phyloP scores from a whole-genome alignment of 1,140 invertebrate species.

The Pseudomyrmex gracilis region DNA sequence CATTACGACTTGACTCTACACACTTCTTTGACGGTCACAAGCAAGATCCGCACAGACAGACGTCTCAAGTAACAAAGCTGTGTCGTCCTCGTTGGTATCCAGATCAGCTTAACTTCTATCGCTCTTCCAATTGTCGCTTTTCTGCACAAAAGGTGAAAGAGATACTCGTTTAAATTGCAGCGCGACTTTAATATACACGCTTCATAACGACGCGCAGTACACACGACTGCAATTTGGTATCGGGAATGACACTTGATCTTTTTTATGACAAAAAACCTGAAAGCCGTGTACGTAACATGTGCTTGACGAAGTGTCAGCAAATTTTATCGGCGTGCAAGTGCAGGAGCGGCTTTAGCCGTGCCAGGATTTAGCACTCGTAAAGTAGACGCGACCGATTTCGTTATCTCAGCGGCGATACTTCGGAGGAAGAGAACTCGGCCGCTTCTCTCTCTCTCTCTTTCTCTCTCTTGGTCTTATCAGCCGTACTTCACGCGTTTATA shows the following conservation, averaged over 20 bases:
- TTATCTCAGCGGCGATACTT: conserved; percentile 35
- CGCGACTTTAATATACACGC: conserved; percentile 9
- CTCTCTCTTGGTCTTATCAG: conserved; percentile 41
- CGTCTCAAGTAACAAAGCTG: conserved; percentile 46
- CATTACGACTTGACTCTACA: conserved; percentile 6
- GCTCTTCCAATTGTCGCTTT: neutral
- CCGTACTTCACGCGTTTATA: conserved; percentile 53
- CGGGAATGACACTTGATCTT: neutral
- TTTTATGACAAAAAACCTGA: neutral
- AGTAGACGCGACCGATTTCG: conserved; percentile 46
- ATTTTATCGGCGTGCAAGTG: conserved; percentile 34
- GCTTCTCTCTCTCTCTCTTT: neutral
- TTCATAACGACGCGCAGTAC: conserved; percentile 17
- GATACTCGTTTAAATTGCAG: conserved; percentile 20
- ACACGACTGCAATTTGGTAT: conserved; percentile 1
- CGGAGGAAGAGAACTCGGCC: neutral
- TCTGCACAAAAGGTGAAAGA: neutral
- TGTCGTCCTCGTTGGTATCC: neutral
- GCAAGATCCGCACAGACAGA: neutral
- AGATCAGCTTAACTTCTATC: conserved; percentile 35
- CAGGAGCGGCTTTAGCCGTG: neutral
- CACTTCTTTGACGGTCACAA: conserved; percentile 2
- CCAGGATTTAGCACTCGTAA: conserved; percentile 19
- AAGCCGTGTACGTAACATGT: conserved; percentile 30
- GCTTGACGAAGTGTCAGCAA: conserved; percentile 23